Conservation (phyloP, 2,888 invertebrate species). For the Portevinia maculata region DNA sequence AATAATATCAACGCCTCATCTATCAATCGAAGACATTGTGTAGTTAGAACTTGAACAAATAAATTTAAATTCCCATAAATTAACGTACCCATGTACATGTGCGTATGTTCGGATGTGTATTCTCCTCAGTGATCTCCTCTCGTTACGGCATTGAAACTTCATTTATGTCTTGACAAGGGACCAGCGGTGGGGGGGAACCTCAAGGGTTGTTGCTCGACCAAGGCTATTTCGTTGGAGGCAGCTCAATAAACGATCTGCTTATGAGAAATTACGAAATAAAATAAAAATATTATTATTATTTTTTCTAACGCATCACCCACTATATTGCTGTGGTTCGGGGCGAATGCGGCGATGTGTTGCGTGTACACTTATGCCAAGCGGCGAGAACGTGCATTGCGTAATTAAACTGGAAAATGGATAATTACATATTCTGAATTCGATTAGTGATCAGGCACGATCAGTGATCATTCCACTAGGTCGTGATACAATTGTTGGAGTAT, state of each 20-base stretch:
- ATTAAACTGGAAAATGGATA: slow-evolving; percentile 65
- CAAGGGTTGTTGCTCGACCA: slow-evolving; percentile 45
- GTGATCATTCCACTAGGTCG: slow-evolving; percentile 47
- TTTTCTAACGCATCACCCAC: slow-evolving; percentile 21
- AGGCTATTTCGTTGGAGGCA: slow-evolving; percentile 37
- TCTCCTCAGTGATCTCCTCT: slow-evolving; percentile 3
- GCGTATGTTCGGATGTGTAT: neutral
- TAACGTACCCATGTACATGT: slow-evolving; percentile 32
- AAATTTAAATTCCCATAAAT: slow-evolving; percentile 35
- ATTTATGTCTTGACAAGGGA: slow-evolving; percentile 12
- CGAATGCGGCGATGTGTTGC: slow-evolving; percentile 14
- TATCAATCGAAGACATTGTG: slow-evolving; percentile 18
- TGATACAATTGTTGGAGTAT: slow-evolving; percentile 22
- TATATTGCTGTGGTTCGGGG: neutral
- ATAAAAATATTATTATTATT: slow-evolving; percentile 11
- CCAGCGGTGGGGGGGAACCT: neutral
- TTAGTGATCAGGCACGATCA: slow-evolving; percentile 35
- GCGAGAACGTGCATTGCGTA: slow-evolving; percentile 61
- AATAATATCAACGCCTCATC: slow-evolving; percentile 1
- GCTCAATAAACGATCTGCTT: slow-evolving; percentile 50
- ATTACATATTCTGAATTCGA: slow-evolving; percentile 65
- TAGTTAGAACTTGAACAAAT: slow-evolving; percentile 35
- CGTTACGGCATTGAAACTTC: neutral
- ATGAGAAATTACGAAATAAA: slow-evolving; percentile 24
- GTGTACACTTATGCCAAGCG: slow-evolving; percentile 31